These are phyloP conservation scores for Cyanoderma ruficeps DNA, from an alignment of 2,113 vertebrate genomes.

Conservation along the genomic window DNA sequence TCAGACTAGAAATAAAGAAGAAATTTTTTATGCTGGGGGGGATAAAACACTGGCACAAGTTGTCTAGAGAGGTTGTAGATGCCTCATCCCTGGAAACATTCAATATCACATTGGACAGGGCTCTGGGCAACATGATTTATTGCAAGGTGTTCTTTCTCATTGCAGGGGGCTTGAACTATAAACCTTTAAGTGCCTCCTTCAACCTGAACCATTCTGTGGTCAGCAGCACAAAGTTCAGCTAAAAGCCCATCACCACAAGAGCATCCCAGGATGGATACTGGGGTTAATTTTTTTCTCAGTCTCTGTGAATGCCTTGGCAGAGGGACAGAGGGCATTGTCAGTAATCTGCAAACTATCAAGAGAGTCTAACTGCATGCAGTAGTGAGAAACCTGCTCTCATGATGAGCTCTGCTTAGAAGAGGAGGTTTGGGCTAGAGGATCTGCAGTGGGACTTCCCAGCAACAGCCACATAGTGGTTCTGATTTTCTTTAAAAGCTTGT, in stretches of 20 bases:
- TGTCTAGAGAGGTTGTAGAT: not conserved
- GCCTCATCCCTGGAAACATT: not conserved
- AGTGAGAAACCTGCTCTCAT: not conserved
- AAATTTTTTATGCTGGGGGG: not conserved
- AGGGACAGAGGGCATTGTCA: not conserved
- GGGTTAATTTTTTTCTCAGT: not conserved
- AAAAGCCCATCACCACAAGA: not conserved
- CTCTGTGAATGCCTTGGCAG: not conserved
- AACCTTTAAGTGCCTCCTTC: not conserved
- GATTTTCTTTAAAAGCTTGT: not conserved
- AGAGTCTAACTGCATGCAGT: not conserved
- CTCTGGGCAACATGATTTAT: not conserved
- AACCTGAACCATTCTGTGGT: rapidly evolving
- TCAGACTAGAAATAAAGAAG: not conserved
- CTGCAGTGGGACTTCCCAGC: not conserved
- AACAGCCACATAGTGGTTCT: not conserved
- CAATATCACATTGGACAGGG: rapidly evolving
- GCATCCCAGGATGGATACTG: not conserved
- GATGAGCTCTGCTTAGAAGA: not conserved
- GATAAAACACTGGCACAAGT: not conserved
- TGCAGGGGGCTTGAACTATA: not conserved
- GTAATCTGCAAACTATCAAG: not conserved
- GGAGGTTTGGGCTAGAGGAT: not conserved
- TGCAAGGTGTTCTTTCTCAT: not conserved
- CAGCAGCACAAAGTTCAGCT: not conserved